Conservation (phyloP, 2,797 vertebrate genomes). For the Cryptoblepharus egeriae region DNA sequence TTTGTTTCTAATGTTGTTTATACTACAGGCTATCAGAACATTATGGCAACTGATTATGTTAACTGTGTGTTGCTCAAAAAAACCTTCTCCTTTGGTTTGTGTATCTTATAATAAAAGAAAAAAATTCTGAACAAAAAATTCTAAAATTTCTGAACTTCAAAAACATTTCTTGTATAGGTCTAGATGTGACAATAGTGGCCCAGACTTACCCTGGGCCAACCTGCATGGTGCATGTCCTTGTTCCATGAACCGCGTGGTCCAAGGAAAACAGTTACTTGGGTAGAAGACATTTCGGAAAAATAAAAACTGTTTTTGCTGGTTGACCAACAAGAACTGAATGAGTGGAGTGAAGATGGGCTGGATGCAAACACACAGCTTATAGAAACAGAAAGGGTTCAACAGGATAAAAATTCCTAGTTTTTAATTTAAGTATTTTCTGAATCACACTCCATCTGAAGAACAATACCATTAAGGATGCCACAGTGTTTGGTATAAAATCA, state of each 20-base stretch:
- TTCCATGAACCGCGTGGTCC: too few species aligned
- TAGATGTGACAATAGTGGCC: too few species aligned
- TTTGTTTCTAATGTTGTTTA: not conserved
- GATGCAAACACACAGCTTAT: not conserved
- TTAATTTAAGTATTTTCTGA: not conserved
- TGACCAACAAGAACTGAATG: not conserved
- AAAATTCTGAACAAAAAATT: too few species aligned
- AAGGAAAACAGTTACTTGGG: not conserved
- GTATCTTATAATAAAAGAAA: not conserved
- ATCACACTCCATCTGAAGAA: not conserved
- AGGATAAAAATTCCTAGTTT: not conserved
- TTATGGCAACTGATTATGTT: not conserved
- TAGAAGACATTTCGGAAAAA: not conserved
- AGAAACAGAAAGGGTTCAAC: not conserved
- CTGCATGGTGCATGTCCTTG: too few species aligned
- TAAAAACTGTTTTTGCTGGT: not conserved
- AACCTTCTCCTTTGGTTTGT: not conserved
- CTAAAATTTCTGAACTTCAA: not conserved
- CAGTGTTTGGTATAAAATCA: not conserved
- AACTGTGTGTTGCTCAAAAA: not conserved
- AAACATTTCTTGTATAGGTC: not conserved
- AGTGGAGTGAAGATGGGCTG: rapidly evolving
- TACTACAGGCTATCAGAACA: not conserved
- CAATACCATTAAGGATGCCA: rapidly evolving
- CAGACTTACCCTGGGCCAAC: too few species aligned